Percentiles rank a stretch among this genome's conserved stretches.
phyloP scores from a whole-genome alignment of 2,113 vertebrate genomes.

The Trogon surrucura region DNA sequence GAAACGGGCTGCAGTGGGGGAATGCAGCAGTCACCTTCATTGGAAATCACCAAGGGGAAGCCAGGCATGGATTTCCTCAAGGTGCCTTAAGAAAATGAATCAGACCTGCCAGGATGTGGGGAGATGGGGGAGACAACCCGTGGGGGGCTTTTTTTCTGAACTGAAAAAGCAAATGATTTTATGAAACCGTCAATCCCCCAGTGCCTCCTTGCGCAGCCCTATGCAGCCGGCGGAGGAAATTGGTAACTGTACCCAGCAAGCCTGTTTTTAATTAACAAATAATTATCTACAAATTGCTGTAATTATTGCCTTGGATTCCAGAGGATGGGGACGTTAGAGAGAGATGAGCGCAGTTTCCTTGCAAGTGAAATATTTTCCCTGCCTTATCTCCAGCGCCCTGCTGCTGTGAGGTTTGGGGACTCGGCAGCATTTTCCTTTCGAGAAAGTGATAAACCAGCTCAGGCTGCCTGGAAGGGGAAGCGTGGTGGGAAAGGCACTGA shows the following conservation, averaged over 20 bases:
- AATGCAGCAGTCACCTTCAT: background rate
- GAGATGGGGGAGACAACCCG: background rate
- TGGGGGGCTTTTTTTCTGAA: background rate
- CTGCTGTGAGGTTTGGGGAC: conserved; percentile 54
- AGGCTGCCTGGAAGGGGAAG: background rate
- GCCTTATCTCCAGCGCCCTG: conserved; percentile 59
- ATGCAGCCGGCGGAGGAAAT: conserved; percentile 38
- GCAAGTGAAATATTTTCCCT: conserved; percentile 62
- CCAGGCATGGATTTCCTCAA: background rate
- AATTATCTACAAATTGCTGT: conserved; percentile 74
- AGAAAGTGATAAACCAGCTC: conserved; percentile 42
- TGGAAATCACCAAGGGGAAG: conserved; percentile 9
- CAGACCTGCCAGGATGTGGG: background rate
- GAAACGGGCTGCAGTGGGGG: background rate
- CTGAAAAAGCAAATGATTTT: conserved; percentile 12
- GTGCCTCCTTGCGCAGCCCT: conserved; percentile 38
- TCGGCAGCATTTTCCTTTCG: background rate
- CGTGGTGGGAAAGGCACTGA: background rate
- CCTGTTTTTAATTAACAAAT: conserved; percentile 74
- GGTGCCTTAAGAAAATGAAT: background rate
- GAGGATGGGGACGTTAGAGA: conserved; percentile 24
- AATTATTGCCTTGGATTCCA: conserved; percentile 72
- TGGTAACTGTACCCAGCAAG: conserved; percentile 68
- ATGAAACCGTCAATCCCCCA: background rate
- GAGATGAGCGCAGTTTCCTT: conserved; percentile 45